Base-by-base conservation (phyloP, 1,140 invertebrate genomes). In the Drosophila eugracilis region DNA sequence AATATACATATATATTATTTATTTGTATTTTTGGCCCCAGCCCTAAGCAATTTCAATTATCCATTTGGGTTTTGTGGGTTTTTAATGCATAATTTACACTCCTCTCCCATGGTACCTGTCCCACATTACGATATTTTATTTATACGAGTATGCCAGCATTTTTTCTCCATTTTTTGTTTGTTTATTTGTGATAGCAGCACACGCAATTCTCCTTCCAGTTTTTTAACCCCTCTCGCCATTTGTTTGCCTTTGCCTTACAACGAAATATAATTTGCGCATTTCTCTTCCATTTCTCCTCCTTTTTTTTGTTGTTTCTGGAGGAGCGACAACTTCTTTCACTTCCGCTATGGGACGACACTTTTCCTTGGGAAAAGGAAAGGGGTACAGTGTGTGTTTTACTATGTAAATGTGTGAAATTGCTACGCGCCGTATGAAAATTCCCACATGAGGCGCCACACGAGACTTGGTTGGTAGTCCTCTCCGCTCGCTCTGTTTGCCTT, bases 321-420 rank as follows among this genome's bases (percentile, higher is more conserved):
- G 53, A 30, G 34, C 22, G 30, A 67, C 81, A 85, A 81, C 83
- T 81, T 85, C 81, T 81, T 81, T 85, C 63, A 85, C 81, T 86
- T 85, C 81, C 81, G 81, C 81, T 71, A 81, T 74, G 77, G 77
- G 57, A 86, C 77, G 81, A 86, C 81, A 86, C 81, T 85, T 80
- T 80, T 85, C 63, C 58, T 75, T 30, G 34, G 47, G 19, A 26
- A 53, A n/a, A 28, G 47, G 15, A 10, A 14, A 49, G 15, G 41
- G 52, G 59, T 75, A 57, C 42, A 34, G 72, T 77, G 75, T 88
- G 78, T 88, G 71, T 69, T 88, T 89, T 75, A 74, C 83, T 88
- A 88, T 88, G 83, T 88, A 88, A 88, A 88, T 88, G 83, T 88
- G 84, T 88, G 78, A 88, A 88, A 88, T 88, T 88, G 83, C 84